A percentile compares a stretch with the other conserved stretches of the same genome.
These are phyloP conservation scores for Zaprionus kolodkinae DNA, from an alignment of 1,140 invertebrate species.

Conservation along the genomic window DNA sequence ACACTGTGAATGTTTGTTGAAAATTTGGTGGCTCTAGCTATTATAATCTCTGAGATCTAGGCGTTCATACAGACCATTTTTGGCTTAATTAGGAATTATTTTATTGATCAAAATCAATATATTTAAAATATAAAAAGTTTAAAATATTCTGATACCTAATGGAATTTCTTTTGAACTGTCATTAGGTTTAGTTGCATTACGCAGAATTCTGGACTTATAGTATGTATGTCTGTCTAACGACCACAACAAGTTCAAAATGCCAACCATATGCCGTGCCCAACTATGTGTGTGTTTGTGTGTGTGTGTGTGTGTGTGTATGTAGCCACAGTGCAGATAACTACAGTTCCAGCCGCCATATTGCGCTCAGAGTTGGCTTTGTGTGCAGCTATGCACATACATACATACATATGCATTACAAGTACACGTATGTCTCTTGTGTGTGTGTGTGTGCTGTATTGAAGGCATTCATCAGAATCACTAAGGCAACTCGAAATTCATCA, in stretches of 20 bases:
- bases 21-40: no score
- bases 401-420: slow-evolving; percentile 2
- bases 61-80: no score
- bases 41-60: no score
- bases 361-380: slow-evolving; percentile 49
- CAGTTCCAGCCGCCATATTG: slow-evolving; percentile 58
- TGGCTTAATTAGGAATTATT: no score
- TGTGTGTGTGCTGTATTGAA: slow-evolving; percentile 52
- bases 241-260: slow-evolving; percentile 68
- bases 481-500: slow-evolving; percentile 73
- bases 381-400: slow-evolving; percentile 32
- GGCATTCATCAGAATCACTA: slow-evolving; percentile 78
- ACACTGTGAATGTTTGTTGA: no score
- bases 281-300: not conserved
- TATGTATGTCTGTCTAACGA: slow-evolving; percentile 35
- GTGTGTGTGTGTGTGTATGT: no score
- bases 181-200: not conserved
- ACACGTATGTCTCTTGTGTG: not conserved
- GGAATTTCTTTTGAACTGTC: not conserved
- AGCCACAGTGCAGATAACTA: slow-evolving; percentile 17
- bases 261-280: slow-evolving; percentile 42
- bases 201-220: slow-evolving; percentile 52
- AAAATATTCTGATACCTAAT: no score
- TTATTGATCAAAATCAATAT: no score
- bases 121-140: no score